phyloP scores from a whole-genome alignment of 2,113 vertebrate species.

The Taxidea taxus region DNA sequence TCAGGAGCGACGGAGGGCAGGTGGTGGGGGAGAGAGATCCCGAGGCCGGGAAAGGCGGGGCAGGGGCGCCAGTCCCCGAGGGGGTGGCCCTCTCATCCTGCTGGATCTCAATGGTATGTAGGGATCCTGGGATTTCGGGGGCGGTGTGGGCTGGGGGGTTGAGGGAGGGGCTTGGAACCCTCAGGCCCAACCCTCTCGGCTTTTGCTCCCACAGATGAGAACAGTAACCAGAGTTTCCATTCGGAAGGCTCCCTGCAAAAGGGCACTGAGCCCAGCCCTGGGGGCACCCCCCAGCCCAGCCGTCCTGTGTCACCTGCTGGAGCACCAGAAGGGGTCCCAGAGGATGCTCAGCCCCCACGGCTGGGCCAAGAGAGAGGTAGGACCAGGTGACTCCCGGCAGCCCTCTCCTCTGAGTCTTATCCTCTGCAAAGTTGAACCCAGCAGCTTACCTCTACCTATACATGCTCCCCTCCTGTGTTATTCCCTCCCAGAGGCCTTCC shows the following conservation, averaged over 20 bases:
- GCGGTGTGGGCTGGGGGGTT: background rate
- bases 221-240: slow-evolving; percentile 79
- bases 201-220: slow-evolving; percentile 74
- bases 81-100: slow-evolving; percentile 76
- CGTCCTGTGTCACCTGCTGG: slow-evolving; percentile 70
- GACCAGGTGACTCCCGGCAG: background rate
- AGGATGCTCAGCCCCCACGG: slow-evolving; percentile 73
- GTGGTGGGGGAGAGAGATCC: slow-evolving; percentile 71
- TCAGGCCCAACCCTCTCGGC: background rate
- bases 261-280: slow-evolving; percentile 72
- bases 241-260: slow-evolving; percentile 75
- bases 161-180: background rate
- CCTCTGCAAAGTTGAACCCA: background rate
- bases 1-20: slow-evolving; percentile 73
- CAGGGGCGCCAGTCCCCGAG: slow-evolving; percentile 66
- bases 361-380: slow-evolving; percentile 79
- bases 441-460: background rate
- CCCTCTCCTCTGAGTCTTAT: background rate
- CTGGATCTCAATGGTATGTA: slow-evolving; percentile 80
- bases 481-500: background rate
- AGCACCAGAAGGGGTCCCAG: slow-evolving; percentile 60
- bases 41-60: slow-evolving; percentile 70
- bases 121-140: background rate
- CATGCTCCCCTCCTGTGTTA: background rate
- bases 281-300: slow-evolving; percentile 75